Percentiles rank a stretch among this genome's conserved stretches.
These are phyloP conservation scores for Anoplopoma fimbria DNA, from an alignment of 2,113 vertebrate genomes.

Conservation along the genomic window DNA sequence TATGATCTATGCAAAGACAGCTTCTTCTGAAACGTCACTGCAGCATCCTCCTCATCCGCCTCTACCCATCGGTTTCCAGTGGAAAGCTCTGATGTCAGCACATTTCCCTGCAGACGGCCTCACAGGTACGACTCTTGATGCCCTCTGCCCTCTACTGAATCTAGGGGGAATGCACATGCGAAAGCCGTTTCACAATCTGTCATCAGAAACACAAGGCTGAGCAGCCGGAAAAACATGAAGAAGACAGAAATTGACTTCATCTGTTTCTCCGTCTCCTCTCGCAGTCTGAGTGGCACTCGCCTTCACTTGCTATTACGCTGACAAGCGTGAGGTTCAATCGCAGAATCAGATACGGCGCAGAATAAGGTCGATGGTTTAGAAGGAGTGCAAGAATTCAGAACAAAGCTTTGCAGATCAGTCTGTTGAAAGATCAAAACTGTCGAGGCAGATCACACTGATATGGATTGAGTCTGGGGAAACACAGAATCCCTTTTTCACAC, in stretches of 20 bases:
- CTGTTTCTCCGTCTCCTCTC: slow-evolving; percentile 70
- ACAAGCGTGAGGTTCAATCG: slow-evolving; percentile 52
- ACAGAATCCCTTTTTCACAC: slow-evolving; percentile 22
- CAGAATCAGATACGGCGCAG: slow-evolving; percentile 43
- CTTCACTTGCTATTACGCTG: slow-evolving; percentile 72
- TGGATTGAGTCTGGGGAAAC: slow-evolving; percentile 45
- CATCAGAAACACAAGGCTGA: slow-evolving; percentile 60
- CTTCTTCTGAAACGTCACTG: slow-evolving; percentile 38
- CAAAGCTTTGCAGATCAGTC: slow-evolving; percentile 55
- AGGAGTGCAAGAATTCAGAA: slow-evolving; percentile 50
- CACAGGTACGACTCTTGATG: slow-evolving; percentile 52
- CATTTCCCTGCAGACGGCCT: slow-evolving; percentile 51
- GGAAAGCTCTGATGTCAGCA: slow-evolving; percentile 63
- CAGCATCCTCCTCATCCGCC: slow-evolving; percentile 41
- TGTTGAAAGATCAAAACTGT: slow-evolving; percentile 43
- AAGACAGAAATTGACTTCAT: slow-evolving; percentile 76
- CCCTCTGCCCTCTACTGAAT: slow-evolving; percentile 48
- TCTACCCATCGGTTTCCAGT: slow-evolving; percentile 38
- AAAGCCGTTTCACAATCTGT: slow-evolving; percentile 77
- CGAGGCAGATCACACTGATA: slow-evolving; percentile 35
- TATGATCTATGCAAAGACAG: slow-evolving; percentile 56
- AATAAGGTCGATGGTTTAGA: slow-evolving; percentile 19
- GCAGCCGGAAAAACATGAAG: slow-evolving; percentile 53
- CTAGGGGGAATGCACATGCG: slow-evolving; percentile 64
- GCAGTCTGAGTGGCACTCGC: slow-evolving; percentile 69